Base-by-base conservation (phyloP, 1,140 invertebrate species). In the Rhizoglyphus robini region DNA sequence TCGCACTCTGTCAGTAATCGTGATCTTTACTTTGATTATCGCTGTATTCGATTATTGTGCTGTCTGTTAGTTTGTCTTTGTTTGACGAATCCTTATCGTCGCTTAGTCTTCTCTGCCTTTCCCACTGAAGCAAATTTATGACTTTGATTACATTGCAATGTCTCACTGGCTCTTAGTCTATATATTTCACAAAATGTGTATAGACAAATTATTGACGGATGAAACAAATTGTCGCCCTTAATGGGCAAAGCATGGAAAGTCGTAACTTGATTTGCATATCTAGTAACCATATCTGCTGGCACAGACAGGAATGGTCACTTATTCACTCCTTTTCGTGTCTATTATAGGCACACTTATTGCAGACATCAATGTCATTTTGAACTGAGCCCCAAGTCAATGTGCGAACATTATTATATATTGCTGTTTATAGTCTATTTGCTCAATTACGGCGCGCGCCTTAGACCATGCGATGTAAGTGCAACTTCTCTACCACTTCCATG, bases 391-490 rank as follows among this genome's bases (percentile, higher is more conserved):
- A 54, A 54, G 15, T 54, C 51, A 23, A 25, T 54, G 8, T 20
- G 18, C 15, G 61, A 63, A 49, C 61, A 63, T 34, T 46, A 47
- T 29, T n/a, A 31, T 49, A 46, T 34, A 20, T 18, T n/a, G 3
- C 5, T 15, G 15, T 63, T 34, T 34, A 49, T 36, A 29, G 2
- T 49, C n/a, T 49, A 29, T 32, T 48, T 18, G 4, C 5, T 23
- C 13, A 30, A 64, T 49, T 15, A 32, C 15, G 15, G 11, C n/a
- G 13, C 1, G 4, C 25, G n/a, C 46, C n/a, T 23, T 67, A 4
- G 29, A 68, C 13, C 67, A 68, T 60, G 67, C 67, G 23, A 68
- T 59, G 67, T 68, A 66, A 46, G 67, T 65, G 4, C 0, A 48
- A 63, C 20, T 59, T 46, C 32, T 18, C 23, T 3, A 47, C 3